Conservation (phyloP, 2,113 vertebrate genomes). For the Chionodraco myersi region DNA sequence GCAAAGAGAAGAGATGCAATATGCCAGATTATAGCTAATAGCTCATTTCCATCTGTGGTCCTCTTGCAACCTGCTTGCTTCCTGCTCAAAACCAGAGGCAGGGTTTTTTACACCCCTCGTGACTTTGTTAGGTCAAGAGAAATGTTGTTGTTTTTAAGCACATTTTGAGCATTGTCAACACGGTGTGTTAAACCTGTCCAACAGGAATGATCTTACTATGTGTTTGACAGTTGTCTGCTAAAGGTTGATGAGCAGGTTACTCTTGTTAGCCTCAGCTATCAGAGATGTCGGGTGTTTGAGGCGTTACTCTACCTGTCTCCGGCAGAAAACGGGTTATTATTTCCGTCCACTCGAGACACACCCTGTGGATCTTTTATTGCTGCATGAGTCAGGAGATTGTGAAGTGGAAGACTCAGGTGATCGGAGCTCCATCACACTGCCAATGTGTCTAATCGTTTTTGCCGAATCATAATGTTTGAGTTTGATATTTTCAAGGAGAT, state of each 20-base stretch:
- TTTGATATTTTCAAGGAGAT: no score
- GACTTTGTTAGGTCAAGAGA: no score
- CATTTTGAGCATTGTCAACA: background rate
- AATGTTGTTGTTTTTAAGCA: background rate
- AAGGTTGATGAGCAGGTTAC: constrained; percentile 37
- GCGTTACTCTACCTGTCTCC: background rate
- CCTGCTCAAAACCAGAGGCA: background rate
- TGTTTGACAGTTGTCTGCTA: background rate
- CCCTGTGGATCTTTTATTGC: background rate
- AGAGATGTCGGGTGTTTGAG: background rate
- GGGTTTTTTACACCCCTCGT: background rate
- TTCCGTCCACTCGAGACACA: background rate
- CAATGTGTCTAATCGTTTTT: no score
- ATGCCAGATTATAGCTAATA: no score
- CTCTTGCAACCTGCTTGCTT: background rate
- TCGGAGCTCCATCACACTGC: background rate
- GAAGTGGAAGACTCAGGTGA: constrained; percentile 2
- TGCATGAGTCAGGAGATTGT: background rate
- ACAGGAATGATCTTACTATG: background rate
- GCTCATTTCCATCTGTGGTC: no score
- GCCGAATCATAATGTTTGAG: no score
- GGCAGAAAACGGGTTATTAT: background rate
- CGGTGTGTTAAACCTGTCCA: background rate
- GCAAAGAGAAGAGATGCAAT: no score
- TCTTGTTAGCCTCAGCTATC: background rate